Conservation (phyloP, 2,797 vertebrate species). For the Lagorchestes hirsutus region DNA sequence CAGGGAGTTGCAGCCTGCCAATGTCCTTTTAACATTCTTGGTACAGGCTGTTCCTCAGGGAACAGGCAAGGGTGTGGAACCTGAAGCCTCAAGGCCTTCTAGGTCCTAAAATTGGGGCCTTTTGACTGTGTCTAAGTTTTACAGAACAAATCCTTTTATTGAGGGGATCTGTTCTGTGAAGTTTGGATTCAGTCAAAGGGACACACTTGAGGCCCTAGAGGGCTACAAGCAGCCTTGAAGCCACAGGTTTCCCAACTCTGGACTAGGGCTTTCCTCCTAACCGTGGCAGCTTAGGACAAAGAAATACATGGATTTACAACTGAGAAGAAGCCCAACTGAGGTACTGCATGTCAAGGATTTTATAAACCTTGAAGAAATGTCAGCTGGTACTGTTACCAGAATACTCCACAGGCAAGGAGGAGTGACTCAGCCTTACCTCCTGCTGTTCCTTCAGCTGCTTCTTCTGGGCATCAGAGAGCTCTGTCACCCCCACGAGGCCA, state of each 20-base stretch:
- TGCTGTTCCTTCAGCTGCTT: slow-evolving; percentile 96
- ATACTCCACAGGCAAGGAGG: neutral
- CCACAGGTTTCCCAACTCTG: too few species aligned
- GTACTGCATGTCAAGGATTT: neutral
- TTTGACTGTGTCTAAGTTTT: too few species aligned
- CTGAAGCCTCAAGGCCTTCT: too few species aligned
- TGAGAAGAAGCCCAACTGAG: neutral
- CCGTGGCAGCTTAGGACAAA: neutral
- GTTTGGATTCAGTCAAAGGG: too few species aligned
- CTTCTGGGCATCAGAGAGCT: slow-evolving; percentile 95
- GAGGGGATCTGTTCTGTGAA: too few species aligned
- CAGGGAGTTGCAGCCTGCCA: neutral
- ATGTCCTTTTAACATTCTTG: neutral
- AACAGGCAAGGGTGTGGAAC: neutral
- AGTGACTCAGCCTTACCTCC: slow-evolving; percentile 87
- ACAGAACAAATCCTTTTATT: too few species aligned
- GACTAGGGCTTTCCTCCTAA: neutral
- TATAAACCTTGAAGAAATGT: neutral
- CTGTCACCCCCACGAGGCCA: slow-evolving; percentile 94
- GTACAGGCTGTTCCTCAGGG: neutral
- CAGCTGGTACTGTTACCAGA: neutral
- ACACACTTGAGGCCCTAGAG: too few species aligned
- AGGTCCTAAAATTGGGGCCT: too few species aligned
- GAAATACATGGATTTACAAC: neutral
- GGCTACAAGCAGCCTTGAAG: too few species aligned